These are phyloP conservation scores for Enteromius argenteus DNA, from an alignment of 2,797 vertebrate genomes.

Conservation along the genomic window DNA sequence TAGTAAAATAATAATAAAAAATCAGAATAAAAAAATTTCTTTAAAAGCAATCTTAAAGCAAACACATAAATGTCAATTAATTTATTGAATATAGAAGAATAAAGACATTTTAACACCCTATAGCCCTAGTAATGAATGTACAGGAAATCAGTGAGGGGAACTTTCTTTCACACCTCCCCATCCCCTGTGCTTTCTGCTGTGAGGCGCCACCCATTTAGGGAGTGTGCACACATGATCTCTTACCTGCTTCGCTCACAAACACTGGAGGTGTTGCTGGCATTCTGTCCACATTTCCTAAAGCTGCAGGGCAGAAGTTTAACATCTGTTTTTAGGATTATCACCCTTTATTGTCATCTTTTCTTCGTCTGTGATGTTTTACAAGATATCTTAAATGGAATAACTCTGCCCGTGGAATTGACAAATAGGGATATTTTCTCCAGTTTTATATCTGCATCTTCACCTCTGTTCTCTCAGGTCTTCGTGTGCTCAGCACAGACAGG, in stretches of 20 bases:
- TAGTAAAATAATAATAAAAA: not conserved
- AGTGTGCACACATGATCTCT: slow-evolving; percentile 52
- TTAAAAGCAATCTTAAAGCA: not conserved
- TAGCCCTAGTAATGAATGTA: not conserved
- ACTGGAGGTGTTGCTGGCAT: slow-evolving; percentile 17
- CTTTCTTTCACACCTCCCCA: slow-evolving; percentile 1
- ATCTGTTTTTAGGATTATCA: not conserved
- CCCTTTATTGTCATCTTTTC: not conserved
- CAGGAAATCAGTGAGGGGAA: slow-evolving; percentile 10
- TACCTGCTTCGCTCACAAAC: slow-evolving; percentile 43
- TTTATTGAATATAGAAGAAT: not conserved
- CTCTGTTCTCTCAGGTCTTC: slow-evolving; percentile 11
- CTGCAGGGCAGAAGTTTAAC: slow-evolving; percentile 30
- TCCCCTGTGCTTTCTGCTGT: slow-evolving; percentile 12
- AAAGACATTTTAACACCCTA: not conserved
- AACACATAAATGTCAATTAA: not conserved
- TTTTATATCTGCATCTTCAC: not conserved
- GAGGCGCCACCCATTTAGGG: slow-evolving; percentile 55
- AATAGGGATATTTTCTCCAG: slow-evolving; percentile 18
- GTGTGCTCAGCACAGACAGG: slow-evolving; percentile 35
- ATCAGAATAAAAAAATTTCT: not conserved
- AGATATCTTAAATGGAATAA: slow-evolving; percentile 18
- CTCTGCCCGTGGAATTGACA: slow-evolving; percentile 1
- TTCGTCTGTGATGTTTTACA: slow-evolving; percentile 2
- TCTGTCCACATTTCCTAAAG: slow-evolving; percentile 6